Evolutionary conservation across 2,888 invertebrate genomes (phyloP), one percentile per base, ranked within the genome.

Genomic region (Helleia helle): DNA sequence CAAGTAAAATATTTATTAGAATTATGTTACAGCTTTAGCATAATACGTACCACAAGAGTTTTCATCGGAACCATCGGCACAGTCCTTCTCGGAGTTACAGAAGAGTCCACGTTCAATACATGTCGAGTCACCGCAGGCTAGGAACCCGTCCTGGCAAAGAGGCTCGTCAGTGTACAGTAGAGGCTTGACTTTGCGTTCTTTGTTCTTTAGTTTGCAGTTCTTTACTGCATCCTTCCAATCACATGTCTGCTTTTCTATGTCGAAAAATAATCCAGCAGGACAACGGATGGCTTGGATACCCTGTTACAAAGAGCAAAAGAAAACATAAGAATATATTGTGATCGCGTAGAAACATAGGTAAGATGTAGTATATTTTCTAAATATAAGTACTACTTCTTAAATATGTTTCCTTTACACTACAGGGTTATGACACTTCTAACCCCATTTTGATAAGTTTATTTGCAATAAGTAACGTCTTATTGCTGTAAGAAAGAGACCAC

Each of bases 221-320:
- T 94, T 94, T n/a, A 96, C 96, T 2, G 95, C 89, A 50, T 92
- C 94, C 71, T 94, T 96, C 96, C 96, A 96, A 70, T 96, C 95
- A 65, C 96, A 96, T 2, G 96, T 96, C 79, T 96, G 96, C 73
- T 95, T 95, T 70, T 96, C 96, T 64, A 96, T 95, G 72, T 96
- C 96, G 80, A 96, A 96, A 80, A 88, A 95, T 56, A 96, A 85
- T 76, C 96, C 95, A 41, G 96, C 94, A 28, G 96, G 96, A 69
- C 96, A 96, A 73, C 95, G 91, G 64, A 96, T 94, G 17, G 95
- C 95, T 89, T 95, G 95, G 38, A 96, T 90, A 65, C 95, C 95
- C 93, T 94, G 76, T 51, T 73, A 47, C 36, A 47, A 45, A 50
- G 44, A 50, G 49, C 15, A 34, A 39, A 36, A n/a, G n/a, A n/a